Percentiles rank a stretch among this genome's conserved stretches.
These are phyloP conservation scores for Salarias fasciatus DNA, from an alignment of 2,797 vertebrate genomes.

Conservation along the genomic window DNA sequence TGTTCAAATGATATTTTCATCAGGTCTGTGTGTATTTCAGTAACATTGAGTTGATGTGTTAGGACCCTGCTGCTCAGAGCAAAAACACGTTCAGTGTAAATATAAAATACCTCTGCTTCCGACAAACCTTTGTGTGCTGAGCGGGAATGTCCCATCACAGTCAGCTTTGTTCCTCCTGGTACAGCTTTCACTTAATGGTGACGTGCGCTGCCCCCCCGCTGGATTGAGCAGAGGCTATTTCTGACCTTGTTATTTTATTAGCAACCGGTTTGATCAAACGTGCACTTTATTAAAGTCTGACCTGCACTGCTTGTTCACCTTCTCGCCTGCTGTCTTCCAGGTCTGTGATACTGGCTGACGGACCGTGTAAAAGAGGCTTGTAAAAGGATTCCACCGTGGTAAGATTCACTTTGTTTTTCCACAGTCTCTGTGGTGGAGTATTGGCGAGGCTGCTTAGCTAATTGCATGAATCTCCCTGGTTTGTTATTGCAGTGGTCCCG, in stretches of 20 bases:
- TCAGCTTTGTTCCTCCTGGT: background rate
- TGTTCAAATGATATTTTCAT: too few species aligned
- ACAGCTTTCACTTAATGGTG: background rate
- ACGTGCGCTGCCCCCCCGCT: background rate
- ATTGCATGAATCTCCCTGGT: too few species aligned
- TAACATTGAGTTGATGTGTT: too few species aligned
- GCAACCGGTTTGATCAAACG: slow-evolving; percentile 6
- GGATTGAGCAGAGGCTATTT: background rate
- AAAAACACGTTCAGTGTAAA: too few species aligned
- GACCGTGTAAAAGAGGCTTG: slow-evolving; percentile 82
- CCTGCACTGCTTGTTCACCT: background rate
- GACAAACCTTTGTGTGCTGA: too few species aligned
- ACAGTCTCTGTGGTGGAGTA: background rate
- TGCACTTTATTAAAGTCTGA: background rate
- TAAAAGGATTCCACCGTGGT: slow-evolving; percentile 78
- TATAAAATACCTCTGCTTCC: too few species aligned
- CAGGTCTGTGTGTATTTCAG: too few species aligned
- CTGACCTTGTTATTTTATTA: background rate
- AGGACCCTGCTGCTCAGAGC: too few species aligned
- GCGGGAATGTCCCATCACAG: too few species aligned
- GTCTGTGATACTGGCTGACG: slow-evolving; percentile 86
- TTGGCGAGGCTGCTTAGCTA: background rate
- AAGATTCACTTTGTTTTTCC: slow-evolving; percentile 41
- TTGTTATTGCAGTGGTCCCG: background rate
- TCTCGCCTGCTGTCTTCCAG: slow-evolving; percentile 56